Conservation (phyloP, 1,140 invertebrate genomes). For the Potamilus streckersoni region DNA sequence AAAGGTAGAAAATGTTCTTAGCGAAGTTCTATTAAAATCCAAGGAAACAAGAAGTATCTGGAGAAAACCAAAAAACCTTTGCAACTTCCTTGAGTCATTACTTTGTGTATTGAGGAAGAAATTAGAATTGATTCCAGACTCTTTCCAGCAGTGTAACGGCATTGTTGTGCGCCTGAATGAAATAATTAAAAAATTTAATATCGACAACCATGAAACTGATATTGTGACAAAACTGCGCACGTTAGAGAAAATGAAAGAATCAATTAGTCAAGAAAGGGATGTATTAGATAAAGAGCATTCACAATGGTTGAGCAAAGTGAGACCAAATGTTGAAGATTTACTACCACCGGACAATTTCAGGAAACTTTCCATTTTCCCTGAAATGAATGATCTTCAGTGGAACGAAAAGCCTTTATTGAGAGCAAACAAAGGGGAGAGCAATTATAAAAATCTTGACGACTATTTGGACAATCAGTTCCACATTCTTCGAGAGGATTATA, state of each 20-base stretch:
- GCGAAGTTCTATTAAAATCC: constrained; percentile 6
- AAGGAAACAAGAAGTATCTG: background rate
- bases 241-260: background rate
- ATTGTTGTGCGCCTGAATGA: background rate
- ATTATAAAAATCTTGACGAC: constrained; percentile 75
- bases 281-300: background rate
- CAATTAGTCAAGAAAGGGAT: constrained; percentile 1
- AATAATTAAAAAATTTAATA: background rate
- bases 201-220: background rate
- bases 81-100: background rate
- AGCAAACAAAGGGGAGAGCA: constrained; percentile 73
- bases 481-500: constrained; percentile 79
- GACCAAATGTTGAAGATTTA: background rate
- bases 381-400: constrained; percentile 46
- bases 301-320: constrained; percentile 1
- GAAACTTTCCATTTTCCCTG: constrained; percentile 56
- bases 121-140: background rate
- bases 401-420: constrained; percentile 68
- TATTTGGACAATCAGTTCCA: constrained; percentile 85
- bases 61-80: background rate
- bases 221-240: background rate
- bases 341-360: constrained; percentile 62
- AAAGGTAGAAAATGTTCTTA: background rate
- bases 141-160: background rate
- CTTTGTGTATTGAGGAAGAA: constrained; percentile 1